A percentile compares a stretch with the other conserved stretches of the same genome.
Conservation (phyloP, 2,797 vertebrate genomes). For the Otus scops region DNA sequence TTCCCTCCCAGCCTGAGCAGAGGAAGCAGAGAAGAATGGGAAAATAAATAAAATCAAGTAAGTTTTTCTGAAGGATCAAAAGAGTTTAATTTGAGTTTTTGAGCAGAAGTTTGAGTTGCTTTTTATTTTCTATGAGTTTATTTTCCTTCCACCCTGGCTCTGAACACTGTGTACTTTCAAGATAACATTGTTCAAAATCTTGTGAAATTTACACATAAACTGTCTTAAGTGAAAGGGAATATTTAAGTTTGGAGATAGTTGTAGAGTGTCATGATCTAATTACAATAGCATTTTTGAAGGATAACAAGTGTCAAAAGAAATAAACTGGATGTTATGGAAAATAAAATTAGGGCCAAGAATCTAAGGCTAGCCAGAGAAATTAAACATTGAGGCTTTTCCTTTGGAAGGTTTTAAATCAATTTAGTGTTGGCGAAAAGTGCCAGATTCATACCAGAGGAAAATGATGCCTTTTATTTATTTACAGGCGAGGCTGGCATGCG, state of each 20-base stretch:
- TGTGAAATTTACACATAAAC: slow-evolving; percentile 29
- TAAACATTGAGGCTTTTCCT: slow-evolving; percentile 56
- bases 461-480: slow-evolving; percentile 54
- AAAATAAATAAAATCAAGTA: slow-evolving; percentile 57
- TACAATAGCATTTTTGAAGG: slow-evolving; percentile 45
- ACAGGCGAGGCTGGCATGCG: neutral
- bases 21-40: slow-evolving; percentile 46
- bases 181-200: slow-evolving; percentile 58
- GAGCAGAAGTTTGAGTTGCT: slow-evolving; percentile 17
- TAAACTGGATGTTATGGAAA: slow-evolving; percentile 40
- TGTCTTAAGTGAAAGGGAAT: slow-evolving; percentile 36
- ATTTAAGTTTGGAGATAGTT: slow-evolving; percentile 43
- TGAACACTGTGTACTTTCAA: slow-evolving; percentile 35
- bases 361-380: slow-evolving; percentile 34
- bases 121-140: slow-evolving; percentile 52
- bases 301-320: slow-evolving; percentile 40
- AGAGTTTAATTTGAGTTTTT: slow-evolving; percentile 26
- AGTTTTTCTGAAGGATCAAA: slow-evolving; percentile 46
- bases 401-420: slow-evolving; percentile 53
- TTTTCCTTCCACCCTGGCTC: slow-evolving; percentile 44
- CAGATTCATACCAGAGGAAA: slow-evolving; percentile 45
- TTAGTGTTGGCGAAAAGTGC: slow-evolving; percentile 2
- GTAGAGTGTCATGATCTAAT: slow-evolving; percentile 38
- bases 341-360: slow-evolving; percentile 47
- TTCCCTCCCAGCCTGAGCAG: neutral